A percentile compares a stretch with the other conserved stretches of the same genome.
phyloP scores from a whole-genome alignment of 1,140 invertebrate species.

The roundworm (Caenorhabditis elegans) region WBcel235 BX284604.4:4445501-4446000 shows the following conservation, averaged over 20 bases:
- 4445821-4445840: not conserved
- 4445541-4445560: not conserved
- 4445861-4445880: not conserved
- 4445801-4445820: not conserved
- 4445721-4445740: not conserved
- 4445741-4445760: not conserved
- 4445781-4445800: not conserved
- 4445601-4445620: not conserved
- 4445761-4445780: too few species aligned
- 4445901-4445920: constrained; percentile 19
- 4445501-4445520: not conserved
- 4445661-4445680: too few species aligned
- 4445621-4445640: not conserved
- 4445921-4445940: not conserved
- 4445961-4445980: not conserved
- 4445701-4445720: constrained; percentile 17
- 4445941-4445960: constrained; percentile 3
- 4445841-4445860: not conserved
- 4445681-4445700: not conserved
- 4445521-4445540: not conserved
- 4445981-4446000: not conserved
- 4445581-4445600: not conserved
- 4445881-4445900: not conserved
- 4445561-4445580: not conserved
- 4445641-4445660: not conserved